A percentile compares a stretch with the other conserved stretches of the same genome.
Evolutionary conservation across 2,888 invertebrate genomes (phyloP).

Genomic region (Mythimna impura): DNA sequence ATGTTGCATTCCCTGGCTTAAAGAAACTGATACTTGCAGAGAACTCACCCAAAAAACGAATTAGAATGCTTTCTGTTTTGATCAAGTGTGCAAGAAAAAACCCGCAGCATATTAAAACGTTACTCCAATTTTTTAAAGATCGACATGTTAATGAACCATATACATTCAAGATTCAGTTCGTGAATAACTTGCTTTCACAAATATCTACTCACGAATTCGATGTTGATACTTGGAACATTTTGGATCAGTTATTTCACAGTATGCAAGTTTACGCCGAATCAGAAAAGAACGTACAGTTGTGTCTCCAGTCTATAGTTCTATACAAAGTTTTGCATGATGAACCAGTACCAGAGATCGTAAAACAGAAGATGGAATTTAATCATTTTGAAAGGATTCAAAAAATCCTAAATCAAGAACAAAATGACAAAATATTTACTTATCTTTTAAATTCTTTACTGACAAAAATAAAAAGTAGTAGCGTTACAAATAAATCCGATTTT

Average conservation of each 20-base stretch:
- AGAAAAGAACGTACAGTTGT: constrained; percentile 75
- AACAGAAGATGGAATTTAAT: constrained; percentile 11
- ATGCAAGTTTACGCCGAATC: constrained; percentile 82
- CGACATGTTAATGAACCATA: constrained; percentile 83
- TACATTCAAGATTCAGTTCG: constrained; percentile 78
- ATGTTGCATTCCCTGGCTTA: too few relatives aligned
- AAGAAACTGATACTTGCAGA: too few relatives aligned
- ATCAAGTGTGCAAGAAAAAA: constrained; percentile 54
- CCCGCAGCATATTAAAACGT: constrained; percentile 67
- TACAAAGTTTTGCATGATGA: constrained; percentile 64
- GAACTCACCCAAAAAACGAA: too few relatives aligned
- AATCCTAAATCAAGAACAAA: constrained; percentile 72
- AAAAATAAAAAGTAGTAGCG: constrained; percentile 62
- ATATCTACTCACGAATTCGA: constrained; percentile 70
- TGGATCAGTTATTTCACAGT: constrained; percentile 80
- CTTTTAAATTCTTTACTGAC: constrained; percentile 65
- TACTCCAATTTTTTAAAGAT: constrained; percentile 76
- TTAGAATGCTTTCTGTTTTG: too few relatives aligned
- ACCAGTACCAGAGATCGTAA: constrained; percentile 74
- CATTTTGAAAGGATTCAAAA: constrained; percentile 32
- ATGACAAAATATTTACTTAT: constrained; percentile 75
- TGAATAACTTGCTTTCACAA: constrained; percentile 72
- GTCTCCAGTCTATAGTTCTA: constrained; percentile 74
- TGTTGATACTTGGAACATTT: constrained; percentile 74
- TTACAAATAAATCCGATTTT: constrained; percentile 69